Evolutionary conservation across 2,888 invertebrate species (phyloP).

Genomic region (Papilio demoleus): DNA sequence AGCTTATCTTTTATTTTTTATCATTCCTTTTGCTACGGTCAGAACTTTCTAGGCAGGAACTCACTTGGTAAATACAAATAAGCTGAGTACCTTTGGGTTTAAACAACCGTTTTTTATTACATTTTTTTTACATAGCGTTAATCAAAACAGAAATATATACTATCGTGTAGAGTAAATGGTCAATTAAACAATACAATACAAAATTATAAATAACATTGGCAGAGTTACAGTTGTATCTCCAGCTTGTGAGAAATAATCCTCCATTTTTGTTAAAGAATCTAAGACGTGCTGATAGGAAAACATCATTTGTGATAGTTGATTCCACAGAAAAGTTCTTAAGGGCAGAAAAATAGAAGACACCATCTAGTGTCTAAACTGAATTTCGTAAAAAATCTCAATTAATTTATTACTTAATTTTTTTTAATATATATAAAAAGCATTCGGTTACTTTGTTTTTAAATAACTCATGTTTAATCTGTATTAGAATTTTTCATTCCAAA

Average conservation of each 20-base stretch:
- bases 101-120: neutral
- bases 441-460: no score
- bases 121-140: neutral
- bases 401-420: no score
- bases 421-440: no score
- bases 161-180: neutral
- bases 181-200: neutral
- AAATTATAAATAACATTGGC: no score
- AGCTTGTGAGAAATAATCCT: slow-evolving; percentile 3
- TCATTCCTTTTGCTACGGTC: slow-evolving; percentile 7
- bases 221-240: neutral
- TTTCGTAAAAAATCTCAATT: no score
- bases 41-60: neutral
- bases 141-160: neutral
- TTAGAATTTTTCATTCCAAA: no score
- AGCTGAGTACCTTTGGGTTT: neutral
- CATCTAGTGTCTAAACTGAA: neutral
- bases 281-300: neutral
- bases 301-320: neutral
- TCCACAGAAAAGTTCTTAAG: neutral
- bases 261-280: neutral
- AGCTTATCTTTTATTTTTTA: slow-evolving; percentile 24
- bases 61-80: slow-evolving; percentile 11
- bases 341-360: neutral
- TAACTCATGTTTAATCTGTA: no score